A percentile compares a stretch with the other conserved stretches of the same genome.
phyloP scores from a whole-genome alignment of 2,888 invertebrate species.

The Suillia variegata region DNA sequence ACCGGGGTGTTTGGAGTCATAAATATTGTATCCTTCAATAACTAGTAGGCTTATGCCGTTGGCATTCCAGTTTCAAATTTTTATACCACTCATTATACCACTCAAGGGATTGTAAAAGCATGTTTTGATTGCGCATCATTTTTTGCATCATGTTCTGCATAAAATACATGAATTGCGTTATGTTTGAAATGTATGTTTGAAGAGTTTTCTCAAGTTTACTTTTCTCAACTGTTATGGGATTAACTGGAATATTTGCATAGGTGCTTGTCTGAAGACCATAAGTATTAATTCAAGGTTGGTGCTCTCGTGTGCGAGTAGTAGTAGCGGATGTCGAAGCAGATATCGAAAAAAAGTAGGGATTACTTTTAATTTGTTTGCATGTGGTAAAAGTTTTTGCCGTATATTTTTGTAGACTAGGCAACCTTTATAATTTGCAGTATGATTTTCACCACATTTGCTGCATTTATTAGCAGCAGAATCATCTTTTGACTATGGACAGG shows the following conservation, averaged over 20 bases:
- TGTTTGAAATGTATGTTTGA: neutral
- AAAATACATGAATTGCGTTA: neutral
- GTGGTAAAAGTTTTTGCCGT: no score
- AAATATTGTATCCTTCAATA: neutral
- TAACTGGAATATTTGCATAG: no score
- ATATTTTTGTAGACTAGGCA: no score
- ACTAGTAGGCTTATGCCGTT: neutral
- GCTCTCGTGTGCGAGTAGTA: no score
- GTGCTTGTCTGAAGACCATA: no score
- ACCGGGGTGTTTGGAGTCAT: neutral
- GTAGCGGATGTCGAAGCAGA: no score
- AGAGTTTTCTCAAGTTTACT: neutral
- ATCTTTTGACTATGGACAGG: no score
- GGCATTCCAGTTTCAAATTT: neutral
- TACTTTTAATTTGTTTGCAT: no score
- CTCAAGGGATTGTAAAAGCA: neutral
- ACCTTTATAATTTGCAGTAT: no score
- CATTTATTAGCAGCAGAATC: neutral
- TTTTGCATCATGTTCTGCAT: slow-evolving; percentile 1
- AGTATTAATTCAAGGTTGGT: no score
- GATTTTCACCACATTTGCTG: neutral
- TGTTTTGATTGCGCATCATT: neutral
- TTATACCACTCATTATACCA: neutral
- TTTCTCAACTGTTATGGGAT: no score
- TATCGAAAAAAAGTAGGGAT: no score